Evolutionary conservation across 2,888 invertebrate genomes (phyloP).

Genomic region (Dascillus cervinus): DNA sequence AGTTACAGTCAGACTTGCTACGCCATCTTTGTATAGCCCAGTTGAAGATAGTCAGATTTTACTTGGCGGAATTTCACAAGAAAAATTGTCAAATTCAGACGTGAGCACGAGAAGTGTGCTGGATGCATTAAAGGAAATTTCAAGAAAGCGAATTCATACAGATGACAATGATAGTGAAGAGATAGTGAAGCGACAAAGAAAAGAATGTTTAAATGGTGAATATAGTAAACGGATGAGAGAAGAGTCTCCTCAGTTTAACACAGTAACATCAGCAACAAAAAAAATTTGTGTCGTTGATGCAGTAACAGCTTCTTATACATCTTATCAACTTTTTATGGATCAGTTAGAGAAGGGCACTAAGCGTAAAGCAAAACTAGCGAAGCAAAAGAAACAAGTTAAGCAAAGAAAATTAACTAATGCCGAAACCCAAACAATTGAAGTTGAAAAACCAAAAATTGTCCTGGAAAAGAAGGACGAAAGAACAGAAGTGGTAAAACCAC

Average conservation of each 20-base stretch:
- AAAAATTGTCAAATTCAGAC: neutral
- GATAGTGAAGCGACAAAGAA: neutral
- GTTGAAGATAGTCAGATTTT: neutral
- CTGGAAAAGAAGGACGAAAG: slow-evolving; percentile 5
- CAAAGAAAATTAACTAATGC: slow-evolving; percentile 26
- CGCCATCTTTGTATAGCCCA: slow-evolving; percentile 23
- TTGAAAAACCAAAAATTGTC: slow-evolving; percentile 8
- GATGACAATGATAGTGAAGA: slow-evolving; percentile 12
- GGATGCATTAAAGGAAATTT: slow-evolving; percentile 50
- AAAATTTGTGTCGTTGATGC: slow-evolving; percentile 34
- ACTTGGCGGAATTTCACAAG: neutral
- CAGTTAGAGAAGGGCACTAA: slow-evolving; percentile 10
- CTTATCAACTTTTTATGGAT: slow-evolving; percentile 10
- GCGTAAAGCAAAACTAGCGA: slow-evolving; percentile 15
- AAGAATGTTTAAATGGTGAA: neutral
- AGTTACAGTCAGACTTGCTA: slow-evolving; percentile 32
- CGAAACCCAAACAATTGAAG: slow-evolving; percentile 31
- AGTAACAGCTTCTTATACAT: slow-evolving; percentile 34
- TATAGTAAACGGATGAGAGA: slow-evolving; percentile 1
- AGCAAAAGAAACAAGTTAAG: too few species aligned
- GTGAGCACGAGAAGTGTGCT: slow-evolving; percentile 44
- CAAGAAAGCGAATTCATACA: slow-evolving; percentile 48
- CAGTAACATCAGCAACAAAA: slow-evolving; percentile 18
- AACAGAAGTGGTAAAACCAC: slow-evolving; percentile 7
- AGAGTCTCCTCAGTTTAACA: slow-evolving; percentile 4